phyloP scores from a whole-genome alignment of 2,888 invertebrate genomes.

The Campopleginae sp. region DNA sequence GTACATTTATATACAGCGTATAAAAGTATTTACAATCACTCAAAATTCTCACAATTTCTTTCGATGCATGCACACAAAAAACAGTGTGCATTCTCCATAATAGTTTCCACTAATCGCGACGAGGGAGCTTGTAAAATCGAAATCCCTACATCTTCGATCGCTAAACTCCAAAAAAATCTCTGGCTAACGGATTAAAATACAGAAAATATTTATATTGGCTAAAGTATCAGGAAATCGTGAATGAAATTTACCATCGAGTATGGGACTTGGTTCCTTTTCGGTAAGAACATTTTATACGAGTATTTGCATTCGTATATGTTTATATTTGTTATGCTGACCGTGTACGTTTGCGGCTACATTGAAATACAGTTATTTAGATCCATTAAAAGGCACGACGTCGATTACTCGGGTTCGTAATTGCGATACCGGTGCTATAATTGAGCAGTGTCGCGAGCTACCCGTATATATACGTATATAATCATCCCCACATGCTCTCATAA shows the following conservation, averaged over 20 bases:
- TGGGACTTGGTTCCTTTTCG: neutral
- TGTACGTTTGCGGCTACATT: constrained; percentile 62
- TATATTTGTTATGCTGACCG: constrained; percentile 8
- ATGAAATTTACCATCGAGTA: neutral
- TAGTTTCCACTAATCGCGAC: too few relatives aligned
- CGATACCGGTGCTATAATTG: constrained; percentile 72
- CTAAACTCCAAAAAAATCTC: neutral
- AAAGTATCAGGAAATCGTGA: neutral
- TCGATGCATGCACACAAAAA: neutral
- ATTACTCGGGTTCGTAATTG: constrained; percentile 73
- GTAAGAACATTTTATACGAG: neutral
- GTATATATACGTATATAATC: constrained; percentile 7
- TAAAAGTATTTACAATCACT: neutral
- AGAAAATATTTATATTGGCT: neutral
- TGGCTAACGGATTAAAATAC: neutral
- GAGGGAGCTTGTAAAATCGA: neutral
- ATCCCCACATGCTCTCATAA: constrained; percentile 12
- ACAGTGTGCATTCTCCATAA: too few relatives aligned
- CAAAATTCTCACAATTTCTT: neutral
- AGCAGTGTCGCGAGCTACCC: constrained; percentile 69
- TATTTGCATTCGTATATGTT: neutral
- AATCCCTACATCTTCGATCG: neutral
- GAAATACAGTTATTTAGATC: constrained; percentile 72
- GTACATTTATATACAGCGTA: neutral
- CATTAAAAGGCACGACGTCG: constrained; percentile 72